Base-by-base conservation (phyloP, 2,113 vertebrate species). In the Pygoscelis adeliae region DNA sequence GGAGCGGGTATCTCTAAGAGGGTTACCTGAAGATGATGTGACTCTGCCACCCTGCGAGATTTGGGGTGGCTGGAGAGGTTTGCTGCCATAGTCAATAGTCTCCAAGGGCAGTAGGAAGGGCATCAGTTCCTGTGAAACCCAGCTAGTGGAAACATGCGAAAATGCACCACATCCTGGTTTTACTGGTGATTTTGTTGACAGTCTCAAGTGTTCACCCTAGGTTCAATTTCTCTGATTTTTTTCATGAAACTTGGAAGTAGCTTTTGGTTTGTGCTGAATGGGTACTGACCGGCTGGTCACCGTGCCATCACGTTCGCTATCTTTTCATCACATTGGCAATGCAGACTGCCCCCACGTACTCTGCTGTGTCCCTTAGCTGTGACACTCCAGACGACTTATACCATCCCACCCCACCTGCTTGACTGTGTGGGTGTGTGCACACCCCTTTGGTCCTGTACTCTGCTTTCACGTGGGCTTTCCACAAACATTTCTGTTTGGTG, bases 361-460 rank as follows among this genome's bases (percentile, higher is more conserved):
- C 55, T n/a, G 42, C 34, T 40, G 46, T 29, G 29, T 61, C 55
- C 69, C 55, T 65, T 16, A n/a, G 20, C 27, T 70, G 21, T 27
- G 73, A 13, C 22, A 32, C 15, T 49, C 38, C 46, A 62, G 44
- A 27, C 1, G 2, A 61, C 47, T 69, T 20, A 21, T 12, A 30
- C 10, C 36, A 25, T 29, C 23, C 50, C 16, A 32, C 13, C 5
- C 50, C 16, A 32, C 13, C 5, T 1, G 1, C 40, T 46, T 63
- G 32, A 13, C 26, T 21, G 6, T 1, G 1, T 26, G 27, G 1
- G 0, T n/a, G 10, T 0, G 0, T 56, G 40, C 20, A 8, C 22
- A 25, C 5, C 23, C 16, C 32, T 83, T 80, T 6, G 5, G 11
- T 44, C 34, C 34, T 23, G 7, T 46, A 6, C n/a, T n/a, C 47